Evolutionary conservation across 2,888 invertebrate genomes (phyloP), one percentile per base, ranked within the genome.

Genomic region (Drosophila phalerata): DNA sequence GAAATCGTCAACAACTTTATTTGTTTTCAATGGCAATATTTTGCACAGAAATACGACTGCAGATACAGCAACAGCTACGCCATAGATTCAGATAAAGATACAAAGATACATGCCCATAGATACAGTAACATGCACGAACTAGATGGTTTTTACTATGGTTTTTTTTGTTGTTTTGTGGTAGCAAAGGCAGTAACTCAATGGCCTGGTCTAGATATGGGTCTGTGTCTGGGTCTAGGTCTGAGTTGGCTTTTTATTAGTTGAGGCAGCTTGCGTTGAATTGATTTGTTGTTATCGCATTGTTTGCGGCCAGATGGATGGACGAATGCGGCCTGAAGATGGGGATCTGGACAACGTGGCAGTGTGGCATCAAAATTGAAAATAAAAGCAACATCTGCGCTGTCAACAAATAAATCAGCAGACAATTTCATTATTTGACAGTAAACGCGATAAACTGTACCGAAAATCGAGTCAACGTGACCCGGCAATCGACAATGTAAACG

Each of bases 371-470:
- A 86, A 86, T 86, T 86, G 86, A 86, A 86, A 86, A 86, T 86
- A 86, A 88, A 88, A 84, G 88, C 86, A 82, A 86, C 86, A 86
- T 88, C 86, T 86, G 86, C 72, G 81, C 73, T 86, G 86, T 88
- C 86, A 86, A 88, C 86, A 86, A 86, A 86, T 86, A 86, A 88
- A 86, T 86, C 86, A 86, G 88, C 82, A 75, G 86, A 86, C 88
- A 86, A 86, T 86, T 86, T 86, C 88, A 88, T 86, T 86, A 86
- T 88, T 86, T 88, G 86, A 84, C 86, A 86, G 85, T 86, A 86
- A 86, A 86, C 87, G 86, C 86, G 88, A 88, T 86, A 88, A 86
- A 86, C 88, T 88, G 85, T 86, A 68, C 75, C 67, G 67, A 72
- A 80, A 80, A 82, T 80, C 69, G 82, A 73, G 75, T 63, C 78